Evolutionary conservation across 2,888 invertebrate species (phyloP).

Genomic region (Exephanes ischioxanthus): DNA sequence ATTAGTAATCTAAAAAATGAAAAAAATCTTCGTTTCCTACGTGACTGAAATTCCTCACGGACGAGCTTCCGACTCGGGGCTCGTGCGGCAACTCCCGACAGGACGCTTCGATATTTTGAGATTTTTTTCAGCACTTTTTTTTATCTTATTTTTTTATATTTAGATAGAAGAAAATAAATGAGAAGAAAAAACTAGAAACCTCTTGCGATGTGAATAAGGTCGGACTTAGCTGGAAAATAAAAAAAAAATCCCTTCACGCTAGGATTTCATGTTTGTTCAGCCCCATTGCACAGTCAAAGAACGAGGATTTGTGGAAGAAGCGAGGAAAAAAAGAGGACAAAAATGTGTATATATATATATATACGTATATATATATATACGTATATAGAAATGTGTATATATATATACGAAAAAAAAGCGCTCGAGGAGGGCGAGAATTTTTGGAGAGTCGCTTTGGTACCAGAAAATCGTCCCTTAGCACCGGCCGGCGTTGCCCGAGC

Average conservation of each 20-base stretch:
- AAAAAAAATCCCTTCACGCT: conserved; percentile 10
- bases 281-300: conserved; percentile 41
- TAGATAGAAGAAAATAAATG: neutral
- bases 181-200: neutral
- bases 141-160: neutral
- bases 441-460: conserved; percentile 19
- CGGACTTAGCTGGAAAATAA: neutral
- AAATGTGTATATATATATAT: too few relatives aligned
- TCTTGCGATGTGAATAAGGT: neutral
- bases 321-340: conserved; percentile 1
- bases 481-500: conserved; percentile 54
- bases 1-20: too few relatives aligned
- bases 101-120: neutral
- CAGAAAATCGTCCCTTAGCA: conserved; percentile 55
- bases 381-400: too few relatives aligned
- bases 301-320: conserved; percentile 52
- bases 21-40: neutral
- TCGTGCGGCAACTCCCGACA: neutral
- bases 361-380: too few relatives aligned
- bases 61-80: neutral
- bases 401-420: conserved; percentile 16
- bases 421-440: conserved; percentile 45
- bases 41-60: neutral
- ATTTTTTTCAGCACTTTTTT: neutral
- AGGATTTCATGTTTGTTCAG: conserved; percentile 42